Percentiles rank a stretch among this genome's conserved stretches.
phyloP scores from a whole-genome alignment of 2,113 vertebrate species.

The Chamaetylas fuelleborni region DNA sequence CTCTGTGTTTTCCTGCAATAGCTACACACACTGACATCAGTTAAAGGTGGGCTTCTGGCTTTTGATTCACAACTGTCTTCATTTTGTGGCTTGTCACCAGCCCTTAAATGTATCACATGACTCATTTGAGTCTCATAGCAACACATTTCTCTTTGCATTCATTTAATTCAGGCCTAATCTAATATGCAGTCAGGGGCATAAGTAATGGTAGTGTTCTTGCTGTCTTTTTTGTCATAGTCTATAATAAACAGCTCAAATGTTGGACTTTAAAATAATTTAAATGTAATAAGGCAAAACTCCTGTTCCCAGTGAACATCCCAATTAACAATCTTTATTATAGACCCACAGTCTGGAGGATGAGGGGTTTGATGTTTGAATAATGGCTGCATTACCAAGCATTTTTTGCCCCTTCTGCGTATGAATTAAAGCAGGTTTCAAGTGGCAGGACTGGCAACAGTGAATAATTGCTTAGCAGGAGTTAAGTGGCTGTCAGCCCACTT shows the following conservation, averaged over 20 bases:
- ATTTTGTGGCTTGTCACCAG: slow-evolving; percentile 18
- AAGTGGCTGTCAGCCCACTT: slow-evolving; percentile 10
- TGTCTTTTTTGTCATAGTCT: not conserved
- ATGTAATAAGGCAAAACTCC: not conserved
- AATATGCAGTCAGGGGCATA: slow-evolving; percentile 30
- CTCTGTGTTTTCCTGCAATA: not conserved
- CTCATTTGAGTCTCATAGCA: slow-evolving; percentile 59
- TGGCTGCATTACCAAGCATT: not conserved
- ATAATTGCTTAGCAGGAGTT: slow-evolving; percentile 4
- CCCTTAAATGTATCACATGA: slow-evolving; percentile 29
- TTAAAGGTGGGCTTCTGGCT: not conserved
- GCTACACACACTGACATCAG: not conserved
- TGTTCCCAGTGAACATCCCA: not conserved
- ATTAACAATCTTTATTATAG: not conserved
- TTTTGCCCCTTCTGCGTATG: not conserved
- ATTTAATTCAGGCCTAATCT: slow-evolving; percentile 37
- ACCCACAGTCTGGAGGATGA: not conserved
- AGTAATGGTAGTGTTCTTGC: not conserved
- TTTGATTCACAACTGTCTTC: slow-evolving; percentile 12
- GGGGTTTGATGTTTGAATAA: not conserved
- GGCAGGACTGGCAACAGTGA: not conserved
- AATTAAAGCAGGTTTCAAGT: not conserved
- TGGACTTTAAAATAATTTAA: not conserved
- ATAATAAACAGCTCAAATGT: not conserved
- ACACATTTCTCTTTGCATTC: slow-evolving; percentile 45